phyloP scores from a whole-genome alignment of 2,888 invertebrate species.

The Ramazzottius varieornatus region DNA sequence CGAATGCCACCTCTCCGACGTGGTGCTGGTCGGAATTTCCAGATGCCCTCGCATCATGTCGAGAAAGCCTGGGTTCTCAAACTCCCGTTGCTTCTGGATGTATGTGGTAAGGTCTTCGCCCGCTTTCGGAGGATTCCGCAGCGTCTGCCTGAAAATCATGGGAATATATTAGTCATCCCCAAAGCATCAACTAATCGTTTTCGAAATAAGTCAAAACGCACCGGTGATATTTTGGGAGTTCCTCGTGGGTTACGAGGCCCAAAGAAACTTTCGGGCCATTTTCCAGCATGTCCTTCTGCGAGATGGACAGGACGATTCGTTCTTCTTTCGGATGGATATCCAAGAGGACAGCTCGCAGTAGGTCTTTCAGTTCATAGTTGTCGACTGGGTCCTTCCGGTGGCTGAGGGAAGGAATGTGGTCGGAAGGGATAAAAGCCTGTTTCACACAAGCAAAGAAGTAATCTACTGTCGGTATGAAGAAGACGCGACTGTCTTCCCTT shows the following conservation, averaged over 20 bases:
- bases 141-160: not conserved
- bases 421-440: not conserved
- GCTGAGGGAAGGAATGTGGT: not conserved
- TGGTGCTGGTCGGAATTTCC: not conserved
- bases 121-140: not conserved
- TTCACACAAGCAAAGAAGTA: not conserved
- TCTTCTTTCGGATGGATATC: not conserved
- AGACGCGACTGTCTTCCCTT: not conserved
- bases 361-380: not conserved
- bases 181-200: not conserved
- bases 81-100: conserved; percentile 10
- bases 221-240: not conserved
- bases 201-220: not conserved
- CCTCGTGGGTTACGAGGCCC: not conserved
- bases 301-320: not conserved
- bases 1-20: not conserved
- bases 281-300: not conserved
- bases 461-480: not conserved
- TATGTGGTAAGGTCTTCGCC: conserved; percentile 3
- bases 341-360: not conserved
- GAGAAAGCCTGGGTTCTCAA: conserved; percentile 13
- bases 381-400: not conserved
- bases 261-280: not conserved
- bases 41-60: conserved; percentile 17
- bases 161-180: not conserved